These are phyloP conservation scores for Sebastes glaucus DNA, from an alignment of 2,797 vertebrate species.

Conservation along the genomic window DNA sequence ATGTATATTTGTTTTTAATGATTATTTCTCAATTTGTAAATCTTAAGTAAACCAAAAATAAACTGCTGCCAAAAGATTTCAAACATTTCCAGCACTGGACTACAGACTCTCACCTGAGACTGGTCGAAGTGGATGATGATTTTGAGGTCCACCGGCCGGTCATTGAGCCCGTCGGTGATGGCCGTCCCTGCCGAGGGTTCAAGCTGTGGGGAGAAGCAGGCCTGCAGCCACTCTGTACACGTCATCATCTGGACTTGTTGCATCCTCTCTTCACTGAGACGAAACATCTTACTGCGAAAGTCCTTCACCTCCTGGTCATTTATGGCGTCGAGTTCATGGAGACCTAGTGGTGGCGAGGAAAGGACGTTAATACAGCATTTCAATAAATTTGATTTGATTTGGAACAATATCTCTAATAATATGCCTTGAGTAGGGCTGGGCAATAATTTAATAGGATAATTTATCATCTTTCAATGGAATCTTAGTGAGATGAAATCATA, in stretches of 20 bases:
- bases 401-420: not conserved
- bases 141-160: slow-evolving; percentile 88
- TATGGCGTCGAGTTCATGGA: slow-evolving; percentile 94
- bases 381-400: not conserved
- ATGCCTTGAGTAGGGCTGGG: not conserved
- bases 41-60: not conserved
- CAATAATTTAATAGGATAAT: no score
- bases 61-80: not conserved
- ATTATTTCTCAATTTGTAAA: not conserved
- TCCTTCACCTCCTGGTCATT: slow-evolving; percentile 96
- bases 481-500: no score
- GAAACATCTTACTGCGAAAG: slow-evolving; percentile 94
- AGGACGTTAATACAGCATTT: not conserved
- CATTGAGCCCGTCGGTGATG: slow-evolving; percentile 82
- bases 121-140: slow-evolving; percentile 94
- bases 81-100: not conserved
- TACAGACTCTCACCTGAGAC: slow-evolving; percentile 86
- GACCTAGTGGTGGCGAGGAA: slow-evolving; percentile 77
- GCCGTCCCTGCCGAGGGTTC: slow-evolving; percentile 70
- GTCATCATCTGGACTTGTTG: slow-evolving; percentile 89
- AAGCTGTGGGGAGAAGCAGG: slow-evolving; percentile 91
- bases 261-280: slow-evolving; percentile 92
- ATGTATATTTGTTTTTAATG: not conserved
- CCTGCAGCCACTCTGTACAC: slow-evolving; percentile 92
- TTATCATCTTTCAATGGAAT: no score